Conservation (phyloP, 2,113 vertebrate species). For the Zosterops pallidus region DNA sequence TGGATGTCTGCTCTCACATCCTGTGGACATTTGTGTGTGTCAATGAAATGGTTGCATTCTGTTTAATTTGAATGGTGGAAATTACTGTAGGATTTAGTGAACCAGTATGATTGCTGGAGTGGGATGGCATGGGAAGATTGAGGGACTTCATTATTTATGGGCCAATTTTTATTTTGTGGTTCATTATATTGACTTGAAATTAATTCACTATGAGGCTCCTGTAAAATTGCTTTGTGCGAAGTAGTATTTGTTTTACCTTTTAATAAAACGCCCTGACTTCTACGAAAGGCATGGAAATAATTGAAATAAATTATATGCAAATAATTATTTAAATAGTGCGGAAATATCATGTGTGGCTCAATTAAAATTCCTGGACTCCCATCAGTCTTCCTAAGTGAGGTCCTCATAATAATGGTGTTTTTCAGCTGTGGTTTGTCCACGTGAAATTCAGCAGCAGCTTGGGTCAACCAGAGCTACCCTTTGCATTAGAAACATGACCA, state of each 20-base stretch:
- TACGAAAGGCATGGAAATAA: neutral
- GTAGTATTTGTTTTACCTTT: constrained; percentile 25
- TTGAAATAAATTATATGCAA: constrained; percentile 6
- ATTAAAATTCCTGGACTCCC: neutral
- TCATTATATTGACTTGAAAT: neutral
- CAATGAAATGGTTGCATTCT: neutral
- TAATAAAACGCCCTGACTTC: neutral
- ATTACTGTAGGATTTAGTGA: neutral
- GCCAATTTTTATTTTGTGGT: neutral
- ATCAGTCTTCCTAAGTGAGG: neutral
- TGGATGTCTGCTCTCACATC: neutral
- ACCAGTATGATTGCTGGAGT: neutral
- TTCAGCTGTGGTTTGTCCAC: neutral
- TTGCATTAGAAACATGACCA: rapidly evolving
- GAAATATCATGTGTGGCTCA: neutral
- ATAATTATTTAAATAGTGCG: neutral
- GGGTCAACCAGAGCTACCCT: neutral
- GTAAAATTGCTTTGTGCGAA: neutral
- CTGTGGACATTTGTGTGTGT: neutral
- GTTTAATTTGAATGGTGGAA: neutral
- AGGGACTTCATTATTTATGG: neutral
- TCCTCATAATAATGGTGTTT: neutral
- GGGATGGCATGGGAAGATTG: neutral
- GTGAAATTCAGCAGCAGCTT: neutral
- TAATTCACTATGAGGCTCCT: neutral